These are phyloP conservation scores for Vandiemenella viatica DNA, from an alignment of 2,888 invertebrate species.

Conservation along the genomic window DNA sequence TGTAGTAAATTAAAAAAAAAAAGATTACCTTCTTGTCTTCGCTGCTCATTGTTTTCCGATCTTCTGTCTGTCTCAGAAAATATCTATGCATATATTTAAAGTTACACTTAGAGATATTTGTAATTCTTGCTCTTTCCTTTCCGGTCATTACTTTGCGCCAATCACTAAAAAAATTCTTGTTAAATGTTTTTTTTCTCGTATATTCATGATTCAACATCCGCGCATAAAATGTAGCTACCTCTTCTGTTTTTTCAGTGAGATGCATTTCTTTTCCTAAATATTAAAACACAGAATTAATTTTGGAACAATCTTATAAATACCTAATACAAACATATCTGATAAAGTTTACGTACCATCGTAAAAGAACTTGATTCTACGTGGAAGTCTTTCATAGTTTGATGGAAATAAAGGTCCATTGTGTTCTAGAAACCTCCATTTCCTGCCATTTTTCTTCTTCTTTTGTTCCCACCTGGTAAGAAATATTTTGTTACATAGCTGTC, in stretches of 20 bases:
- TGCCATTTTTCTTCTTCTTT: constrained; percentile 84
- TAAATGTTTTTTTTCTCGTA: constrained; percentile 87
- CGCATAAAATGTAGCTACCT: constrained; percentile 94
- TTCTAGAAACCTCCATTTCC: constrained; percentile 89
- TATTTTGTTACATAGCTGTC: too few relatives aligned
- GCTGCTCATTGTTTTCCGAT: constrained; percentile 76
- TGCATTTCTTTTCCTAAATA: constrained; percentile 50
- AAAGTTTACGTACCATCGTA: constrained; percentile 76
- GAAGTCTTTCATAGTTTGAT: constrained; percentile 80
- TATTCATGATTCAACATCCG: constrained; percentile 98
- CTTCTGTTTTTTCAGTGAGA: constrained; percentile 72
- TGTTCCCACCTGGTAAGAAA: constrained; percentile 99
- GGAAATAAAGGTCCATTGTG: constrained; percentile 98
- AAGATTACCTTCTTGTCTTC: constrained; percentile 68
- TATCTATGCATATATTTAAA: constrained; percentile 80
- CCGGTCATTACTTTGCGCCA: constrained; percentile 90
- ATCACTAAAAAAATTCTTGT: constrained; percentile 92
- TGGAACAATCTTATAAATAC: too few relatives aligned
- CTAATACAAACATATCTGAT: background rate
- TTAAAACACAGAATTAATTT: too few relatives aligned
- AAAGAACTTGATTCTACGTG: constrained; percentile 71
- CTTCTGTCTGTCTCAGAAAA: constrained; percentile 65
- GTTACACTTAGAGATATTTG: constrained; percentile 84
- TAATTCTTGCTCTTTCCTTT: constrained; percentile 70
- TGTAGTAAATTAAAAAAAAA: background rate